Conservation (phyloP, 1,140 invertebrate species). For the Hermetia illucens region DNA sequence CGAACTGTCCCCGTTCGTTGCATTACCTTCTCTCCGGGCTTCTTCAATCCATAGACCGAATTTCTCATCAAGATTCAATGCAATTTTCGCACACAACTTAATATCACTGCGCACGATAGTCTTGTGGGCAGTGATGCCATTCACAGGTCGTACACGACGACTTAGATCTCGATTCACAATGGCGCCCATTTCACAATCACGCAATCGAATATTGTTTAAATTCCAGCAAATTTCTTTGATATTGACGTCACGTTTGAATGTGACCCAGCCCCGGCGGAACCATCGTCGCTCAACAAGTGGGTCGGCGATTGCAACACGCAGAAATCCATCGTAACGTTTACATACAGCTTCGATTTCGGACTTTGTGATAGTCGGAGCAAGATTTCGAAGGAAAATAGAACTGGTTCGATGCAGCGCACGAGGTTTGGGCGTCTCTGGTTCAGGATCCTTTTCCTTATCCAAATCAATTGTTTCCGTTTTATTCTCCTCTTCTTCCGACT, state of each 20-base stretch:
- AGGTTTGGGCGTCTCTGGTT: constrained; percentile 42
- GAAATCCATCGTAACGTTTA: constrained; percentile 85
- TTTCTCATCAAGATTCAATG: constrained; percentile 81
- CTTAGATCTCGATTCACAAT: constrained; percentile 90
- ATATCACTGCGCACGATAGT: constrained; percentile 85
- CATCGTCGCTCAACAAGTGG: constrained; percentile 90
- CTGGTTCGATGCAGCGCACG: constrained; percentile 81
- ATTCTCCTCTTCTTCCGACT: constrained; percentile 3
- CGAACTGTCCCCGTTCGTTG: constrained; percentile 12
- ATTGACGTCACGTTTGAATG: constrained; percentile 91
- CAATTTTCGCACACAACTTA: constrained; percentile 86
- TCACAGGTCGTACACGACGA: constrained; percentile 80
- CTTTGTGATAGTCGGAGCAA: constrained; percentile 90
- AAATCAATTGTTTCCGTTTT: constrained; percentile 18
- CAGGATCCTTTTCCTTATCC: constrained; percentile 31
- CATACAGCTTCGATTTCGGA: constrained; percentile 96
- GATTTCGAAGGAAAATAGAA: constrained; percentile 91
- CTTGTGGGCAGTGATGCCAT: constrained; percentile 84
- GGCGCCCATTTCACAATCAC: constrained; percentile 88
- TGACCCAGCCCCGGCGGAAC: constrained; percentile 95
- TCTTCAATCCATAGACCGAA: constrained; percentile 61
- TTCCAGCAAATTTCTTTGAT: constrained; percentile 99
- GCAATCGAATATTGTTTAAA: constrained; percentile 70
- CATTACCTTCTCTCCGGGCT: constrained; percentile 18
- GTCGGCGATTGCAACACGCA: constrained; percentile 93